Conservation (phyloP, 2,113 vertebrate species). For the Clarias batrachus region DNA sequence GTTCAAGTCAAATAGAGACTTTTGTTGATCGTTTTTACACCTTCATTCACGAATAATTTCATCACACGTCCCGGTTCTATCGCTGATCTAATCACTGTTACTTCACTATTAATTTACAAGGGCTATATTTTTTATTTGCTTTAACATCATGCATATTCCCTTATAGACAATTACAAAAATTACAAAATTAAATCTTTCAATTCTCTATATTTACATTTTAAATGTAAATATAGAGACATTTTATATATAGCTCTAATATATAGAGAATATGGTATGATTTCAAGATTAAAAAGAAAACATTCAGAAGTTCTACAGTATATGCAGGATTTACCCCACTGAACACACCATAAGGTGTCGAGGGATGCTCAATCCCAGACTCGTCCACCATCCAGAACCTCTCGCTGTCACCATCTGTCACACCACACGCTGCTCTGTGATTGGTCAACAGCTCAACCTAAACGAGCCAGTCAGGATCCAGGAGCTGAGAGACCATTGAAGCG, state of each 20-base stretch:
- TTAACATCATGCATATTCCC: not conserved
- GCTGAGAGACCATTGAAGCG: not conserved
- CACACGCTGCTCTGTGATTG: slow-evolving; percentile 26
- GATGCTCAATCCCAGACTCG: slow-evolving; percentile 31
- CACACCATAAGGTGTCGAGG: slow-evolving; percentile 30
- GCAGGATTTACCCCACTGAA: not conserved
- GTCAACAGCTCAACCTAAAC: not conserved
- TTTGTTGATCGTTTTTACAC: too few species aligned
- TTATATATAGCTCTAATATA: not conserved
- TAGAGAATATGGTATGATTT: not conserved
- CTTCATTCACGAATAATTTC: too few species aligned
- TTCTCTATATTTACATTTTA: not conserved
- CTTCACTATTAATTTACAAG: not conserved
- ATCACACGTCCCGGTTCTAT: too few species aligned
- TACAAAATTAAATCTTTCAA: too few species aligned
- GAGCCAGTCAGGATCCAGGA: not conserved
- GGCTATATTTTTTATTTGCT: not conserved
- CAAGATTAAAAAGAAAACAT: not conserved
- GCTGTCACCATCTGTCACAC: slow-evolving; percentile 44
- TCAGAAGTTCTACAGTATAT: not conserved
- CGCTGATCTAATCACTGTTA: too few species aligned
- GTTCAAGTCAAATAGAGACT: too few species aligned
- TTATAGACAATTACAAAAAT: too few species aligned
- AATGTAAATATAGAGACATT: not conserved
- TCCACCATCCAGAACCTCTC: slow-evolving; percentile 43